phyloP scores from a whole-genome alignment of 2,797 vertebrate species.

The Valencia hispanica region DNA sequence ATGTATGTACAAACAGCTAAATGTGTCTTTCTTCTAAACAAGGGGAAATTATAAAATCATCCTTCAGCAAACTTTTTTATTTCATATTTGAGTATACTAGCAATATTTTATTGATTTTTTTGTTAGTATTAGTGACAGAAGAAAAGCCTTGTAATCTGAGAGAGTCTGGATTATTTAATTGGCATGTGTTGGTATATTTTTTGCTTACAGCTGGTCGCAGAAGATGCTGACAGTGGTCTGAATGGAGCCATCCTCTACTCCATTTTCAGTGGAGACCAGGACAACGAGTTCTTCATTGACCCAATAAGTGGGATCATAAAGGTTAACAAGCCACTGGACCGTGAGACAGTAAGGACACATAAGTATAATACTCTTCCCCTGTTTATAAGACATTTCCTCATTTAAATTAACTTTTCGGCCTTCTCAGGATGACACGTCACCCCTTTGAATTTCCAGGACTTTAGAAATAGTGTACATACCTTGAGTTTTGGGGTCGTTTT shows the following conservation, averaged over 20 bases:
- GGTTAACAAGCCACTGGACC: slow-evolving; percentile 94
- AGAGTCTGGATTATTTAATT: neutral
- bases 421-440: neutral
- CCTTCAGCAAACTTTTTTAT: no score
- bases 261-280: slow-evolving; percentile 88
- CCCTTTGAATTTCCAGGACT: no score
- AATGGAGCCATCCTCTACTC: slow-evolving; percentile 91
- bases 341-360: slow-evolving; percentile 87
- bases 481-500: no score
- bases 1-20: no score
- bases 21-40: no score
- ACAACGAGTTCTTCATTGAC: slow-evolving; percentile 92
- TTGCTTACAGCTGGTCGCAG: slow-evolving; percentile 86
- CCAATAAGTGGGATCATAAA: slow-evolving; percentile 88
- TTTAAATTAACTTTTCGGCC: neutral
- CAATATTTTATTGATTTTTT: no score
- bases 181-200: neutral
- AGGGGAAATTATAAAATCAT: no score
- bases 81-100: no score
- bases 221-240: slow-evolving; percentile 91
- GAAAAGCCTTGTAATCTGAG: neutral
- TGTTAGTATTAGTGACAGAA: no score
- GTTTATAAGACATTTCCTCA: neutral
- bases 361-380: neutral
- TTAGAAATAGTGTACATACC: no score